Evolutionary conservation across 2,797 vertebrate species (phyloP), one percentile per base, ranked within the genome.

Genomic region (Rhynchonycteris naso): DNA sequence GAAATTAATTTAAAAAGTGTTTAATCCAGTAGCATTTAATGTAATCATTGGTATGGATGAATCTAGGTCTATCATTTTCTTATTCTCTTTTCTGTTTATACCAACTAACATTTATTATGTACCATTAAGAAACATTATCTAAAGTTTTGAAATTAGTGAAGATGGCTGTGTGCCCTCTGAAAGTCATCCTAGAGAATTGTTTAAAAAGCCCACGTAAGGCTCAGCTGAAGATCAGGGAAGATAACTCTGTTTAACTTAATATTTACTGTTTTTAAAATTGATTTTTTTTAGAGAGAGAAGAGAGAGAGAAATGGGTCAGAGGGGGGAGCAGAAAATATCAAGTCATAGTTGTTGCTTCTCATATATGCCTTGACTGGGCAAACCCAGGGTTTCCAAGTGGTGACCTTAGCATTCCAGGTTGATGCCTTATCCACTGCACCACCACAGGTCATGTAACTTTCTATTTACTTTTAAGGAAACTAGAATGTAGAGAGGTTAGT

Each of bases 11-110:
- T 43, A 6, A 43, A 43, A 43, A 43, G 38, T 47, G 5, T 90
- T 79, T 58, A 79, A 16, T 84, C 33, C 65, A 83, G 18, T 91
- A 90, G 79, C 21, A 93, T 66, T 85, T 94, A 90, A 80, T 71
- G 9, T 72, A 84, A 83, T 79, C 74, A 58, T 80, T 54, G 19
- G 75, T 58, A 59, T 52, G n/a, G 30, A 61, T 76, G 6, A 33
- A 85, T 90, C 26, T 76, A 83, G 30, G 56, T 74, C 43, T 47
- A 68, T 11, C 21, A 58, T 43, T 76, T 81, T 65, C 78, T 28
- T 56, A 47, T 24, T 66, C 30, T 65, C 35, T 86, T 93, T 93
- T 95, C 63, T 83, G 19, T 88, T 94, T 93, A 35, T 78, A 65
- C 56, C n/a, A 52, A 66, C 43, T 74, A 74, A 63, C 71, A 56